Percentiles rank a stretch among this genome's conserved stretches.
Conservation (phyloP, 2,113 vertebrate species). For the Malurus elegans region DNA sequence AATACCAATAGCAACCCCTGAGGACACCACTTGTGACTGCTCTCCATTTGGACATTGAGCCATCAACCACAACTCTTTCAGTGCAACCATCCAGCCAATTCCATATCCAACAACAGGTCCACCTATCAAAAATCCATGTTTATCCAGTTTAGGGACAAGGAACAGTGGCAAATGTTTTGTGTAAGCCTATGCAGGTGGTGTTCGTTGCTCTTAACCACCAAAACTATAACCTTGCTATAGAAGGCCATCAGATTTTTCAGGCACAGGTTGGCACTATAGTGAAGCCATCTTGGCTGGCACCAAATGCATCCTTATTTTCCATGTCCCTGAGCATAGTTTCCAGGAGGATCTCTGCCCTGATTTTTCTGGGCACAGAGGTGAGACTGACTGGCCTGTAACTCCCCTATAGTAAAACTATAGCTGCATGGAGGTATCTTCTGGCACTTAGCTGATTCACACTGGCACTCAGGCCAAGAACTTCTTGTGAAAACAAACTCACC, state of each 20-base stretch:
- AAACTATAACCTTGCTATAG: background rate
- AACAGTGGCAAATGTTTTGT: background rate
- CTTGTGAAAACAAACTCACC: background rate
- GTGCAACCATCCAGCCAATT: background rate
- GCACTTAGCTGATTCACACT: background rate
- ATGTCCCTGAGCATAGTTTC: rapidly evolving
- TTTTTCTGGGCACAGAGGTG: background rate
- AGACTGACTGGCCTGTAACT: background rate
- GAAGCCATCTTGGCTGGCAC: background rate
- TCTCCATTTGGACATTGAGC: background rate
- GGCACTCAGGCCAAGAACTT: background rate
- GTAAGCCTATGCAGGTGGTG: background rate
- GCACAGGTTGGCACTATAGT: background rate
- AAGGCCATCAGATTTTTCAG: background rate
- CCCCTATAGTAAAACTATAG: background rate
- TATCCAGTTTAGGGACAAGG: background rate
- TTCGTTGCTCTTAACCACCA: background rate
- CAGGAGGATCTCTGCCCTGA: background rate
- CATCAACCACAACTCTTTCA: too few relatives aligned
- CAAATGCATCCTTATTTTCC: background rate
- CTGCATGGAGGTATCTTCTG: background rate
- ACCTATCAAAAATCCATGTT: background rate
- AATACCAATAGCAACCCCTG: background rate
- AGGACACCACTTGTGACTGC: background rate
- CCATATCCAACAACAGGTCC: background rate